Conservation (phyloP, 2,888 invertebrate species). For the Gymnosoma rotundatum region DNA sequence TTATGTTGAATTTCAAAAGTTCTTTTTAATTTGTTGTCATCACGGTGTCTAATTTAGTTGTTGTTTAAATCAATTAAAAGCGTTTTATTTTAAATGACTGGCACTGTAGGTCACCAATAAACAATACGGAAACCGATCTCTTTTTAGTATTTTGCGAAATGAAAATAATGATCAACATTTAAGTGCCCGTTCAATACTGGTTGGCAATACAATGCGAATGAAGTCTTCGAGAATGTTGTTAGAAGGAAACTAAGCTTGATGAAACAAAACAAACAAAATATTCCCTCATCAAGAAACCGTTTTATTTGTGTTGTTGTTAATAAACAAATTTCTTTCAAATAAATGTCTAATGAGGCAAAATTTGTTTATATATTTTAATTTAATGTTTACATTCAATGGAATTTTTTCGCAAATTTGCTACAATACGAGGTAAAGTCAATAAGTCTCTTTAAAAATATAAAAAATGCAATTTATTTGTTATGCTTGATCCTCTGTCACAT, state of each 20-base stretch:
- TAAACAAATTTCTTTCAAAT: slow-evolving; percentile 1
- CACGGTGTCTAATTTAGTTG: slow-evolving; percentile 21
- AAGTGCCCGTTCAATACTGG: slow-evolving; percentile 39
- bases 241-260: background rate
- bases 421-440: too few species aligned
- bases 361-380: too few species aligned
- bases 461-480: too few species aligned
- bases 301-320: too few species aligned
- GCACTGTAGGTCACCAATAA: slow-evolving; percentile 2
- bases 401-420: too few species aligned
- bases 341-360: background rate
- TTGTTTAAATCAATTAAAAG: slow-evolving; percentile 11
- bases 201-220: background rate
- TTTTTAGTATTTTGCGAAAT: background rate
- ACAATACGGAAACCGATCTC: background rate
- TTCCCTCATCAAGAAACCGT: too few species aligned
- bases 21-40: slow-evolving; percentile 2
- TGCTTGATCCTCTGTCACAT: too few species aligned
- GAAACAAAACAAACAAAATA: background rate
- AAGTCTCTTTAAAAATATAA: too few species aligned
- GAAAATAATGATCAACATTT: slow-evolving; percentile 26
- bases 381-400: too few species aligned
- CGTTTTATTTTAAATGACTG: slow-evolving; percentile 3
- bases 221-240: background rate
- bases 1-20: slow-evolving; percentile 2